Conservation (phyloP, 2,113 vertebrate species). For the Geococcyx californianus region DNA sequence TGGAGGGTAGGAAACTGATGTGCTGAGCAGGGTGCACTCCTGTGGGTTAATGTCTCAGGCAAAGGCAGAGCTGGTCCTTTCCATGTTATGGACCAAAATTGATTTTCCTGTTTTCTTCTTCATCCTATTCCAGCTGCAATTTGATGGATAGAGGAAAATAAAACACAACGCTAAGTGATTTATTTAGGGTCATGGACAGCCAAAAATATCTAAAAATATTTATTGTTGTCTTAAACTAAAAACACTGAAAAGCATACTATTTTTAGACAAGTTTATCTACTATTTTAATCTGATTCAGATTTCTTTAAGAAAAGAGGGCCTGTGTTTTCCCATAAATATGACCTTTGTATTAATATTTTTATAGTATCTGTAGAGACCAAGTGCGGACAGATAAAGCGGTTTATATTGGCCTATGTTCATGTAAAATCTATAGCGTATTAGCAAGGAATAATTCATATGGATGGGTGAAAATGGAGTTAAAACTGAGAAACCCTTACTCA, state of each 20-base stretch:
- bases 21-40: accelerated
- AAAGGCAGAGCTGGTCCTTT: not conserved
- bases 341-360: not conserved
- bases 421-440: not conserved
- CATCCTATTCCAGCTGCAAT: not conserved
- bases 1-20: not conserved
- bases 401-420: not conserved
- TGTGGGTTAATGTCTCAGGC: not conserved
- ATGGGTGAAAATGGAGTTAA: not conserved
- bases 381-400: not conserved
- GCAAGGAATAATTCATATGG: not conserved
- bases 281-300: slow-evolving; percentile 9
- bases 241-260: not conserved
- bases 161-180: not conserved
- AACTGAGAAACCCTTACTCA: not conserved
- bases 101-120: not conserved
- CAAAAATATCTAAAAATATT: not conserved
- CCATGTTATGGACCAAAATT: not conserved
- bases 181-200: not conserved
- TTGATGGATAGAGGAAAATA: not conserved
- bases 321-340: not conserved
- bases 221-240: not conserved
- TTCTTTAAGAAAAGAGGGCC: not conserved
- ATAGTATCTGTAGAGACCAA: not conserved
- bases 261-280: not conserved